These are phyloP conservation scores for Cotesia glomerata DNA, from an alignment of 1,140 invertebrate species.

Conservation along the genomic window DNA sequence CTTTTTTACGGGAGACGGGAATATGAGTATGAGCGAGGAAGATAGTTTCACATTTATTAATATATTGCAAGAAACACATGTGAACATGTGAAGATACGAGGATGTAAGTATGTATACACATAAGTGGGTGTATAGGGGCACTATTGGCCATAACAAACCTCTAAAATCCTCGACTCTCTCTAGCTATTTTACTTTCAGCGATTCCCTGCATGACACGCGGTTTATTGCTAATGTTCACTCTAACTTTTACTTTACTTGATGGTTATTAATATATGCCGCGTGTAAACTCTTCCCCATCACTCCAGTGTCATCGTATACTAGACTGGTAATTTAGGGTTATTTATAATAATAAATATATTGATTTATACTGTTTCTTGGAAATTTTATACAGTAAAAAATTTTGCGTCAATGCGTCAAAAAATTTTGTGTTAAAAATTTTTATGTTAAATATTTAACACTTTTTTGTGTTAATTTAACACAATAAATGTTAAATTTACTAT, in stretches of 20 bases:
- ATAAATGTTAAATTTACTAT: no score
- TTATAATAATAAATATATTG: no score
- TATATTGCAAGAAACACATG: background rate
- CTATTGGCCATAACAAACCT: constrained; percentile 53
- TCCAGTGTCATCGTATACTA: constrained; percentile 46
- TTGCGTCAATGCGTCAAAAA: no score
- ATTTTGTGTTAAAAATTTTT: no score
- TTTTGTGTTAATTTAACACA: no score
- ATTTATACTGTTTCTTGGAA: no score
- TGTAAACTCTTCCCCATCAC: constrained; percentile 40
- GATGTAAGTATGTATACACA: background rate
- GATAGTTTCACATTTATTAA: background rate
- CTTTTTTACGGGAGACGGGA: no score
- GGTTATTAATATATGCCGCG: constrained; percentile 56
- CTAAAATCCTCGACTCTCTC: constrained; percentile 11
- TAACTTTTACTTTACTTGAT: background rate
- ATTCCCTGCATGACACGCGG: constrained; percentile 52
- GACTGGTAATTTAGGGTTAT: no score
- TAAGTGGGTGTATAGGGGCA: constrained; percentile 42
- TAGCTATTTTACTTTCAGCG: constrained; percentile 43
- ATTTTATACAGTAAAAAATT: no score
- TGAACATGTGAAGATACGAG: no score
- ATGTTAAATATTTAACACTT: no score
- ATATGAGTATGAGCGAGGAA: background rate
- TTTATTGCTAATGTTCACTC: constrained; percentile 59